Percentiles rank a stretch among this genome's conserved stretches.
phyloP scores from a whole-genome alignment of 2,888 invertebrate genomes.

The Stomorhina lunata region DNA sequence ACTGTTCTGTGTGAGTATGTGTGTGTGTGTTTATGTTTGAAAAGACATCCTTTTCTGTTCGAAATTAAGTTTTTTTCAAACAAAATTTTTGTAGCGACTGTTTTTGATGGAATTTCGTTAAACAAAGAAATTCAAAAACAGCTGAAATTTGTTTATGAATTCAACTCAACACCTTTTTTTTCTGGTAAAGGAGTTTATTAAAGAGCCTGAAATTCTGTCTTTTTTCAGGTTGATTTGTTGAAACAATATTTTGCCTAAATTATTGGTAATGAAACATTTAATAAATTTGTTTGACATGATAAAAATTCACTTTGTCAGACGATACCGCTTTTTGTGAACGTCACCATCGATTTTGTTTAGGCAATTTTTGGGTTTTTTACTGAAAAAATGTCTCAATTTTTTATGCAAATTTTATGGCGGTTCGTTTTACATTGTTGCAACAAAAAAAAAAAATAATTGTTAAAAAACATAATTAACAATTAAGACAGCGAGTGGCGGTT shows the following conservation, averaged over 20 bases:
- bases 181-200: neutral
- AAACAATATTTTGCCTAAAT: slow-evolving; percentile 20
- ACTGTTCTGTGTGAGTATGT: neutral
- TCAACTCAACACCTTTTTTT: slow-evolving; percentile 60
- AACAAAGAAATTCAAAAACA: slow-evolving; percentile 49
- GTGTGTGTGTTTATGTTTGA: neutral
- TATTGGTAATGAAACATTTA: slow-evolving; percentile 42
- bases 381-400: slow-evolving; percentile 29
- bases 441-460: no score
- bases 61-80: slow-evolving; percentile 12
- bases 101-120: slow-evolving; percentile 43
- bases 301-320: slow-evolving; percentile 10
- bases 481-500: slow-evolving; percentile 1
- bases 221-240: neutral
- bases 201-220: neutral
- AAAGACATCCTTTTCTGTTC: slow-evolving; percentile 28
- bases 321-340: slow-evolving; percentile 19
- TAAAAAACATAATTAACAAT: slow-evolving; percentile 31
- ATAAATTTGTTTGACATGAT: slow-evolving; percentile 56
- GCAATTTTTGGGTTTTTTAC: neutral
- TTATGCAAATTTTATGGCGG: slow-evolving; percentile 40
- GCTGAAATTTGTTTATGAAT: slow-evolving; percentile 57
- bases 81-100: slow-evolving; percentile 24
- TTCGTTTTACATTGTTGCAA: neutral
- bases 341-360: neutral